phyloP scores from a whole-genome alignment of 2,113 vertebrate genomes.

The Gorilla gorilla region DNA sequence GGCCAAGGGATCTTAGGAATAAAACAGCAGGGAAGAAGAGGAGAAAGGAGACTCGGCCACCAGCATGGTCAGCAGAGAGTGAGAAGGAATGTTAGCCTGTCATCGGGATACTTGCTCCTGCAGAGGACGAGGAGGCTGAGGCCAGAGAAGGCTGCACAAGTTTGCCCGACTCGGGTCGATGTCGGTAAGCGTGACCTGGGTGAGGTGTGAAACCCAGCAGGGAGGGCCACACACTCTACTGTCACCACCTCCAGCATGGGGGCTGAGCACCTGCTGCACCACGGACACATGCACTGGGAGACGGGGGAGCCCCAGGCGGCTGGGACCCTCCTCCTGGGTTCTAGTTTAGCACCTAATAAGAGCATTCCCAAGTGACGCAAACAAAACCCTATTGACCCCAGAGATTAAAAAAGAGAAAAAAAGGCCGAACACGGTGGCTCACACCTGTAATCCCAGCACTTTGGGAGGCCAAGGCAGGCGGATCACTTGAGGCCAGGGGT shows the following conservation, averaged over 20 bases:
- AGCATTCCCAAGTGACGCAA: not conserved
- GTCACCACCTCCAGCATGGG: fast-evolving
- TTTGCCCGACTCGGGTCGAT: too few species aligned
- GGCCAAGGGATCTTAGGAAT: not conserved
- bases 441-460: too few species aligned
- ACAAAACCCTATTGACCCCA: not conserved
- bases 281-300: fast-evolving
- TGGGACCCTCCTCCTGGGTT: not conserved
- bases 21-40: not conserved
- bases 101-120: too few species aligned
- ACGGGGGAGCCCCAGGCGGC: not conserved
- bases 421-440: too few species aligned
- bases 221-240: not conserved
- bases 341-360: not conserved
- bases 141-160: not conserved
- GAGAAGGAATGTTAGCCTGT: not conserved
- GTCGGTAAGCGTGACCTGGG: not conserved
- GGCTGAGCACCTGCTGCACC: not conserved
- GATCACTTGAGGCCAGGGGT: too few species aligned
- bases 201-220: not conserved
- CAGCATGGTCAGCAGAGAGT: too few species aligned
- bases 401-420: not conserved
- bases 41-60: not conserved
- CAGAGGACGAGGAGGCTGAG: fast-evolving
- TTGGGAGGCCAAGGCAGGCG: too few species aligned